Percentiles rank a stretch among this genome's conserved stretches.
These are phyloP conservation scores for Malurus leucopterus DNA, from an alignment of 2,797 vertebrate species.

Conservation along the genomic window DNA sequence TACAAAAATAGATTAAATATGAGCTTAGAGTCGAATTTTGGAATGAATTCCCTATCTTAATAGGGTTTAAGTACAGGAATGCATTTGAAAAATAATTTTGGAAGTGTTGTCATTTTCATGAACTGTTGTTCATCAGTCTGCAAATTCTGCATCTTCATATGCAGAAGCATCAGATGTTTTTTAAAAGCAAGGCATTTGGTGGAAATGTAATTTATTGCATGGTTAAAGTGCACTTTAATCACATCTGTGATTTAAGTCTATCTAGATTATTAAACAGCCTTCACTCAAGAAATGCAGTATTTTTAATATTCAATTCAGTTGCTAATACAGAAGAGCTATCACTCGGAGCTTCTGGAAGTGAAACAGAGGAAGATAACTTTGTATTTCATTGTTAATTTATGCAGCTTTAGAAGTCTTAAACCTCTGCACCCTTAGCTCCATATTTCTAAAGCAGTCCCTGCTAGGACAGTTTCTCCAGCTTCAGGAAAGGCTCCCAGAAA, in stretches of 20 bases:
- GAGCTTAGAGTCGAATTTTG: conserved; percentile 2
- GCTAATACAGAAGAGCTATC: neutral
- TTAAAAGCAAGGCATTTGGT: neutral
- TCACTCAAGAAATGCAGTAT: neutral
- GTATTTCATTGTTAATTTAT: neutral
- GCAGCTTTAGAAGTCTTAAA: neutral
- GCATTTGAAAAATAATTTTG: conserved; percentile 22
- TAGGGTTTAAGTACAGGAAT: conserved; percentile 3
- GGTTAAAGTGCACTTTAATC: neutral
- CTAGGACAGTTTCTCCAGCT: neutral
- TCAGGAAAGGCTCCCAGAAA: neutral
- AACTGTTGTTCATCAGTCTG: conserved; percentile 7
- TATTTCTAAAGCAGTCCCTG: neutral
- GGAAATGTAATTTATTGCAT: neutral
- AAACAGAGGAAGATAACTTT: neutral
- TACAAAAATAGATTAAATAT: conserved; percentile 26
- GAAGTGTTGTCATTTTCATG: neutral
- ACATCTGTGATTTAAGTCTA: neutral
- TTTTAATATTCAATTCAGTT: accelerated
- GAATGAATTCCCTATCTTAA: conserved; percentile 6
- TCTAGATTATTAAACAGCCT: neutral
- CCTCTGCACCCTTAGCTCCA: neutral
- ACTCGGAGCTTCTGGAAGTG: neutral
- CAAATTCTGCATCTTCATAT: neutral
- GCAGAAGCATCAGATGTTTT: neutral